Evolutionary conservation across 2,888 invertebrate genomes (phyloP), one percentile per base, ranked within the genome.

Genomic region (Sphaeridia pumilis): DNA sequence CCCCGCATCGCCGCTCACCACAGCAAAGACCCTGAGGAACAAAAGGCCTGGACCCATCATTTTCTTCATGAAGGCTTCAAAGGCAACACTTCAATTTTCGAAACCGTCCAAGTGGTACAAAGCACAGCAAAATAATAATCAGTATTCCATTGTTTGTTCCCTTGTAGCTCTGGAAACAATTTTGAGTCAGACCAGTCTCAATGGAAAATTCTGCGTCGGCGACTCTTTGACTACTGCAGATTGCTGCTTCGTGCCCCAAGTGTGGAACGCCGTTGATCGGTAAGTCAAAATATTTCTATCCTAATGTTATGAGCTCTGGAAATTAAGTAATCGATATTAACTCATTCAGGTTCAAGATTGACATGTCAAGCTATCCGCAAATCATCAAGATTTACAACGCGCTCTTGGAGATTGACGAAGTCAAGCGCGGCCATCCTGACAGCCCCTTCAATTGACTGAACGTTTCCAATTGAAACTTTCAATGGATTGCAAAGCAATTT

Each of bases 161-260:
- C 7, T 31, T 31, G 7, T 31, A 69, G 94, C 89, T 0, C 82
- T 94, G 5, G 95, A 97, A 73, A 84, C 85, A 68, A 74, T 89
- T 28, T 73, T 97, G 10, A 81, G 83, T 0, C 77, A 83, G 2
- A 49, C 52, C 12, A 36, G 49, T 31, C 84, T 84, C 46, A 85
- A 92, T 46, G 90, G 90, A 7, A 87, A 87, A 69, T 95, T 87
- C 69, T 89, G 88, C 68, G 86, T 93, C 2, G 95, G 95, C 0
- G 90, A 97, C 72, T 84, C 86, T 64, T 82, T 97, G 55, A 87
- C 93, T 0, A 73, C 95, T 68, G 95, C 95, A 4, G 97, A 97
- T 72, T 86, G 92, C 67, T 94, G 89, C 69, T 75, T 97, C 55
- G 87, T 95, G 47, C 95, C 95, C 44, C 95, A 97, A 74, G 84